Base-by-base conservation (phyloP, 1,140 invertebrate species). In the Philotrypesis tridentata region DNA sequence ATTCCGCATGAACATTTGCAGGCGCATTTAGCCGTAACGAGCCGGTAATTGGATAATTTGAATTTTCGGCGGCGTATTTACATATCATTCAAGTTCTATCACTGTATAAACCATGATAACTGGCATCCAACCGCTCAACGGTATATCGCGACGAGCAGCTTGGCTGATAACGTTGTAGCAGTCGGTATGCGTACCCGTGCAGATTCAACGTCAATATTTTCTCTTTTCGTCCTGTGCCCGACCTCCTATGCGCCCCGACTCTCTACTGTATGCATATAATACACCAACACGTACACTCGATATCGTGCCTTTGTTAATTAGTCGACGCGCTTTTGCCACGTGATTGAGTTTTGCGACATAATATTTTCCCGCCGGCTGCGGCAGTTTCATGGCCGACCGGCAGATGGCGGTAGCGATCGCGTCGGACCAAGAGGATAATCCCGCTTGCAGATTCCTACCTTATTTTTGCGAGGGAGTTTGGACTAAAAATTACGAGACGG, bases 21-120 rank as follows among this genome's bases (percentile, higher is more conserved):
- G 67, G 40, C 65, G 60, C 71, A 74, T 68, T 74, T 73, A 68
- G 25, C 27, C 21, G 9, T 68, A 72, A 68, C 71, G 55, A 6
- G 4, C 6, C 17, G 29, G 43, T 60, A 75, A 81, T 81, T 81
- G 65, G 40, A 76, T 63, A 11, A 77, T 77, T 82, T 65, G 63
- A 71, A 70, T 71, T 82, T 71, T 75, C 61, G 29, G 27, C 71
- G 25, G 67, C 17, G 21, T 76, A 82, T 82, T 70, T 76, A 71
- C 48, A 77, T 61, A 76, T 70, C 27, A 61, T 76, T n/a, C 21
- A 55, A 63, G 63, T 67, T 73, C 60, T 73, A 67, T 74, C 48
- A 68, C 71, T 81, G 79, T 68, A 75, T 27, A 74, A 74, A 68
- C 60, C 29, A 81, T 81, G 79, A 81, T 81, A 81, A 75, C 72